A percentile compares a stretch with the other conserved stretches of the same genome.
Evolutionary conservation across 2,888 invertebrate species (phyloP).

Genomic region (Scaptomyza polygonia): DNA sequence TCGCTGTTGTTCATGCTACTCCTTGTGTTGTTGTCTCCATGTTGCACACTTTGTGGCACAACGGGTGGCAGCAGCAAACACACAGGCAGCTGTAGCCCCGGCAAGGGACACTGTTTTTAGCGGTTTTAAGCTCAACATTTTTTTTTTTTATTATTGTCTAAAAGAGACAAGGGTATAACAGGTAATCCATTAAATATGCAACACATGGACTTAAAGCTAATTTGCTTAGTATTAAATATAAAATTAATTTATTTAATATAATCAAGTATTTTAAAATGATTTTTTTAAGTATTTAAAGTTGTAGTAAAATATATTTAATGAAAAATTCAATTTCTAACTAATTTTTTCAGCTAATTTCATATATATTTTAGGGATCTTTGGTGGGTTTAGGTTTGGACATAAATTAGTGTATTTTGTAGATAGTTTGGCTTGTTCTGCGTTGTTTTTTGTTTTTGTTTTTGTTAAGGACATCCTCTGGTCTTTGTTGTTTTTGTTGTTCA

Average conservation of each 20-base stretch:
- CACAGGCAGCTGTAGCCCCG: slow-evolving; percentile 21
- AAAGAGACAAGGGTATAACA: slow-evolving; percentile 7
- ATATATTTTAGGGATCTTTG: not conserved
- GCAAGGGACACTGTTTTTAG: slow-evolving; percentile 60
- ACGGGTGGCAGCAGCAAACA: slow-evolving; percentile 45
- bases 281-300: not conserved
- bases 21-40: slow-evolving; percentile 10
- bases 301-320: slow-evolving; percentile 1
- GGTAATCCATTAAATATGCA: not conserved
- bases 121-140: slow-evolving; percentile 31
- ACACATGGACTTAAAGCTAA: not conserved
- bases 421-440: slow-evolving; percentile 10
- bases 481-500: slow-evolving; percentile 15
- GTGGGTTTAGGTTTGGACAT: not conserved
- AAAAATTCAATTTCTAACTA: not conserved
- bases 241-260: not conserved
- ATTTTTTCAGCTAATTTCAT: not conserved
- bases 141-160: slow-evolving; percentile 15
- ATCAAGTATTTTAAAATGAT: not conserved
- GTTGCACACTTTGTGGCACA: slow-evolving; percentile 50
- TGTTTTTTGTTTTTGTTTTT: slow-evolving; percentile 18
- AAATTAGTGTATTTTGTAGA: not conserved
- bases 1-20: slow-evolving; percentile 15
- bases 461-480: slow-evolving; percentile 4
- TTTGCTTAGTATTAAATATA: too few relatives aligned